phyloP scores from a whole-genome alignment of 2,888 invertebrate species.

The Lysandra bellargus region DNA sequence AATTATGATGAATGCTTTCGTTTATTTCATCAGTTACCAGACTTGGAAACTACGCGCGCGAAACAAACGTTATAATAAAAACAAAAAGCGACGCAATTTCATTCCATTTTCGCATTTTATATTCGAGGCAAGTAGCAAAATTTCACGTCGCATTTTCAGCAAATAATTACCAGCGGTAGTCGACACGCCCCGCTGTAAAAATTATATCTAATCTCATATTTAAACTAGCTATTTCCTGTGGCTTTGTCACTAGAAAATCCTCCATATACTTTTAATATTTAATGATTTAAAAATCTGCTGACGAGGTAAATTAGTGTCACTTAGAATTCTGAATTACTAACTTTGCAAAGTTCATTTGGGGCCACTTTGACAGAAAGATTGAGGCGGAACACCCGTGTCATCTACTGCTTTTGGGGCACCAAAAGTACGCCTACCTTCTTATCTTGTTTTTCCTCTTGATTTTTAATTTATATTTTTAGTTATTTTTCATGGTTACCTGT shows the following conservation, averaged over 20 bases:
- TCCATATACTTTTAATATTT: no score
- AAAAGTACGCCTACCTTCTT: no score
- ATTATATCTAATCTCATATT: slow-evolving; percentile 1
- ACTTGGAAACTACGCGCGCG: not conserved
- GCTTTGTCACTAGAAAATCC: not conserved
- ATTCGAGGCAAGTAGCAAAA: slow-evolving; percentile 20
- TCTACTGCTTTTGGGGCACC: no score
- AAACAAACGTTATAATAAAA: slow-evolving; percentile 13
- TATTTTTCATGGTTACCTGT: no score
- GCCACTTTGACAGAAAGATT: no score
- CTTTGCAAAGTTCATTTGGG: no score
- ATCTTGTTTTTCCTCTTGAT: no score
- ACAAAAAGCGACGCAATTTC: slow-evolving; percentile 9
- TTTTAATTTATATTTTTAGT: no score
- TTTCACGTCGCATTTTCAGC: slow-evolving; percentile 15
- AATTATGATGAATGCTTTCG: slow-evolving; percentile 3
- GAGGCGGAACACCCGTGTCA: no score
- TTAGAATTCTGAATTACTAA: no score
- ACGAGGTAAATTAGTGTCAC: no score
- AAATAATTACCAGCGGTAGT: slow-evolving; percentile 16
- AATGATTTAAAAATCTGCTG: no score
- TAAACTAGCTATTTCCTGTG: not conserved
- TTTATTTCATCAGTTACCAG: slow-evolving; percentile 6
- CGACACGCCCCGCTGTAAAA: not conserved
- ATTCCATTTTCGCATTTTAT: slow-evolving; percentile 16